Conservation (phyloP, 2,888 invertebrate species). For the Ophion slaviceki region DNA sequence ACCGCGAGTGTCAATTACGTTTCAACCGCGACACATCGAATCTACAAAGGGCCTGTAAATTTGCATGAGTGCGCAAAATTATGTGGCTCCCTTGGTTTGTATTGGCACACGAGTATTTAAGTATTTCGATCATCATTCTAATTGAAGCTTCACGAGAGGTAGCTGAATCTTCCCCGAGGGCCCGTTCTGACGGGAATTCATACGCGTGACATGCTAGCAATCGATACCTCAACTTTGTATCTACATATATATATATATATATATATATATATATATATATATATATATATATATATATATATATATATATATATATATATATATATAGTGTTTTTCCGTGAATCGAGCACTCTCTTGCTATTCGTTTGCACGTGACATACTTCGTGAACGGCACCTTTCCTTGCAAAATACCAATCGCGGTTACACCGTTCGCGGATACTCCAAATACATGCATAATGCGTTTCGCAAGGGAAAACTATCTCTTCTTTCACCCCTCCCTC, state of each 20-base stretch:
- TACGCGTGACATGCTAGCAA: too few species aligned
- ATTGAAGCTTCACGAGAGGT: constrained; percentile 26
- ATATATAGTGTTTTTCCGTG: constrained; percentile 20
- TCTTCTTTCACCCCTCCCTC: not conserved
- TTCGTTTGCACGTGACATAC: constrained; percentile 31
- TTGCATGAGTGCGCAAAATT: too few species aligned
- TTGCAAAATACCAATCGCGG: constrained; percentile 57
- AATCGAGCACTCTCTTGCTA: constrained; percentile 22
- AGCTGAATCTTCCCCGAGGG: constrained; percentile 9
- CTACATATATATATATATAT: not conserved
- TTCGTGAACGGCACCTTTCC: constrained; percentile 22
- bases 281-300: not conserved
- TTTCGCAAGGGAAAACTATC: constrained; percentile 20
- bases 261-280: constrained; percentile 4
- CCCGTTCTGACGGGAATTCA: not conserved
- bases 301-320: not conserved
- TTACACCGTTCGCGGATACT: constrained; percentile 37
- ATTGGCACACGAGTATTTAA: constrained; percentile 8
- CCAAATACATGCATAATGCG: constrained; percentile 5
- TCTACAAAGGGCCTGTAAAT: too few species aligned
- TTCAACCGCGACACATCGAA: too few species aligned
- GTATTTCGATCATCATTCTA: constrained; percentile 22
- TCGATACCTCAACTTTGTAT: not conserved
- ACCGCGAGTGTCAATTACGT: too few species aligned
- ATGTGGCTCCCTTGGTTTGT: too few species aligned